phyloP scores from a whole-genome alignment of 2,888 invertebrate genomes.

The Hirtodrosophila trivittata region DNA sequence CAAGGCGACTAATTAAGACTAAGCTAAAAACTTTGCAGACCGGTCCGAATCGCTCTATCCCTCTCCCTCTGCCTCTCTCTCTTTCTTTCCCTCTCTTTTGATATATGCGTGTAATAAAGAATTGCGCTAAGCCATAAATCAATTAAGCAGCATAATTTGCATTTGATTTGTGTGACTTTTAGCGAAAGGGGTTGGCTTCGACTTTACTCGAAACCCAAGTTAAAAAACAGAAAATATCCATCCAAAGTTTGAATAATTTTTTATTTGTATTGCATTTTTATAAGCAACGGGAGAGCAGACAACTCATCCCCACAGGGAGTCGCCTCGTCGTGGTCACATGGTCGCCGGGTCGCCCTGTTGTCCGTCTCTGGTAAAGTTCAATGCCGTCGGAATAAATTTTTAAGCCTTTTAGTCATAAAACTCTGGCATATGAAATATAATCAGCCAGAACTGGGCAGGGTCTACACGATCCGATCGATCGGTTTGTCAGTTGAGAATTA shows the following conservation, averaged over 20 bases:
- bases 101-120: constrained; percentile 61
- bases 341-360: not conserved
- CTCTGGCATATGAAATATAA: constrained; percentile 62
- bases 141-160: constrained; percentile 77
- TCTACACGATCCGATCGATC: constrained; percentile 49
- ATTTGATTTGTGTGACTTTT: constrained; percentile 73
- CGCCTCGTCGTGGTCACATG: too few species aligned
- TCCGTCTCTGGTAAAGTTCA: constrained; percentile 36
- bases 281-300: constrained; percentile 45
- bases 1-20: constrained; percentile 66
- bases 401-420: constrained; percentile 65
- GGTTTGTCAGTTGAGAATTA: constrained; percentile 39
- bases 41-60: constrained; percentile 2
- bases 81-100: constrained; percentile 19
- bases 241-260: constrained; percentile 48
- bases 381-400: constrained; percentile 47
- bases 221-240: constrained; percentile 20
- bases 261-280: constrained; percentile 67
- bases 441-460: constrained; percentile 40
- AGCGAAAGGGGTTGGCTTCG: constrained; percentile 27
- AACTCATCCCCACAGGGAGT: constrained; percentile 59
- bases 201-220: constrained; percentile 13
- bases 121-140: constrained; percentile 66
- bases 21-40: constrained; percentile 70
- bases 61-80: not conserved